These are phyloP conservation scores for Plecotus auritus DNA, from an alignment of 2,113 vertebrate species.

Conservation along the genomic window DNA sequence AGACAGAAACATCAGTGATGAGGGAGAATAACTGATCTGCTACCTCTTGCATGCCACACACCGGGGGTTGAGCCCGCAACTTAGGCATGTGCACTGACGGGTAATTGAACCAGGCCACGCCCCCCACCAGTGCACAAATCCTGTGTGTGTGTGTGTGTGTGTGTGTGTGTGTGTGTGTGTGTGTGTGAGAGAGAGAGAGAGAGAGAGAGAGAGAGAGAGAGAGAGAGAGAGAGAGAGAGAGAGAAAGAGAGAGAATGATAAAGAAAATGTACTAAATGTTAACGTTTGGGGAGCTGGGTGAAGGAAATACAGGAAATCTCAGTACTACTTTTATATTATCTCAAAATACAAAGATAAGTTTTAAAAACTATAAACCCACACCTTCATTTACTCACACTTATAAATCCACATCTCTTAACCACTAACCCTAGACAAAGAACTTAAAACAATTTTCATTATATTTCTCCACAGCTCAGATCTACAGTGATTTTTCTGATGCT, in stretches of 20 bases:
- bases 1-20: no score
- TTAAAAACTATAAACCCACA: not conserved
- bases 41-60: no score
- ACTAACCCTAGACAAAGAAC: not conserved
- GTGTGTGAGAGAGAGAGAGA: no score
- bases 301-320: not conserved
- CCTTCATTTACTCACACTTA: not conserved
- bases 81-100: no score
- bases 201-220: no score
- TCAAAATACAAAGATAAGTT: slow-evolving; percentile 3
- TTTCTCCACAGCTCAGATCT: not conserved
- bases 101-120: no score
- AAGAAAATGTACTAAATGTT: not conserved
- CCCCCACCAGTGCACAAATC: no score
- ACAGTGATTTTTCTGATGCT: not conserved
- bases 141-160: no score
- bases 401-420: slow-evolving; percentile 4
- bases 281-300: not conserved
- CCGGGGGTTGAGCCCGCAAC: no score
- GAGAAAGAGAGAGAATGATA: not conserved
- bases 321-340: not conserved
- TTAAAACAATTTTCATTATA: not conserved
- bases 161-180: no score
- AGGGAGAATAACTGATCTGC: no score
- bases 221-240: not conserved